A percentile compares a stretch with the other conserved stretches of the same genome.
Evolutionary conservation across 2,888 invertebrate genomes (phyloP).

Genomic region (Drosophila sordidula): DNA sequence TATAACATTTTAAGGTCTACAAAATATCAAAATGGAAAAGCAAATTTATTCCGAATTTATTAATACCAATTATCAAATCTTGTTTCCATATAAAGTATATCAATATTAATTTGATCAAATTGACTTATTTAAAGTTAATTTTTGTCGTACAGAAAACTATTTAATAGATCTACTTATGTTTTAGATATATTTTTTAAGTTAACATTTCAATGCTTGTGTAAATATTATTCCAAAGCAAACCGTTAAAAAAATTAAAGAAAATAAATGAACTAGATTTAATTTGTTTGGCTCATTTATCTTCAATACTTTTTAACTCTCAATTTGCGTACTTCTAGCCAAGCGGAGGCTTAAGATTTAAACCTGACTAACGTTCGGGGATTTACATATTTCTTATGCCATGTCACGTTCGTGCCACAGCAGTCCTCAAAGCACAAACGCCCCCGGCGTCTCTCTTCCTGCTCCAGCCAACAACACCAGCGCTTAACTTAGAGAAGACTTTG

Average conservation of each 20-base stretch:
- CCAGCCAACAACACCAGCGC: not conserved
- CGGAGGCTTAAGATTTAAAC: slow-evolving; percentile 58
- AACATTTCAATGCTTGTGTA: not conserved
- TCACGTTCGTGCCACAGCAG: slow-evolving; percentile 51
- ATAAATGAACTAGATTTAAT: slow-evolving; percentile 24
- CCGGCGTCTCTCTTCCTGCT: not conserved
- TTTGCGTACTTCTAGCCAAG: slow-evolving; percentile 42
- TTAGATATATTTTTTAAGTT: too few species aligned
- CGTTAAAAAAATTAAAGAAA: slow-evolving; percentile 4
- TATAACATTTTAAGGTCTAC: too few species aligned
- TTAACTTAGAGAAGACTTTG: slow-evolving; percentile 32
- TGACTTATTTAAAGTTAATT: too few species aligned
- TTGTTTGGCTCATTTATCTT: slow-evolving; percentile 52
- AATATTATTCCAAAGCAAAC: not conserved
- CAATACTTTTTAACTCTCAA: slow-evolving; percentile 58
- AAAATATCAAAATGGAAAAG: too few species aligned
- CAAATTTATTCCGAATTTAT: too few species aligned
- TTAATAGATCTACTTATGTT: too few species aligned
- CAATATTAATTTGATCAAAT: too few species aligned
- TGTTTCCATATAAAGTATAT: too few species aligned
- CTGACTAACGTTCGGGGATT: slow-evolving; percentile 61
- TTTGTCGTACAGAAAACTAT: too few species aligned
- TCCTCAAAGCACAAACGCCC: slow-evolving; percentile 25
- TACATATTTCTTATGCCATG: slow-evolving; percentile 66
- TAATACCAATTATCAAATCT: too few species aligned